Evolutionary conservation across 2,113 vertebrate species (phyloP), one percentile per base, ranked within the genome.

Genomic region (Ceratotherium simum): DNA sequence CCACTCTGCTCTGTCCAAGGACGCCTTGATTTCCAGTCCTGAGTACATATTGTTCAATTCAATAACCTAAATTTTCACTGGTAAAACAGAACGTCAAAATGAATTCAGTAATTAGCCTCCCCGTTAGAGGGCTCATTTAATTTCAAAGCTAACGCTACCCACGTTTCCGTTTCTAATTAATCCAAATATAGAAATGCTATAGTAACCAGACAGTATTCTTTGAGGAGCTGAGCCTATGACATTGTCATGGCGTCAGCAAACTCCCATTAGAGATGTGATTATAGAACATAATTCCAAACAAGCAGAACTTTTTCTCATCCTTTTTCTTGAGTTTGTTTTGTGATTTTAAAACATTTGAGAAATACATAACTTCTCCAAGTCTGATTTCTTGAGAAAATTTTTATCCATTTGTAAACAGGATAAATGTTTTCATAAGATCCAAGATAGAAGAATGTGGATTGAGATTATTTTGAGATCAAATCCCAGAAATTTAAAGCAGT

Each of bases 131-230:
- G 87, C 96, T 97, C 98, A 90, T 98, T 98, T 98, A 98, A 98
- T 99, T 99, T 98, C 98, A 98, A 98, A 98, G 97, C 97, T 98
- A 99, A 98, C 98, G 98, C 97, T 98, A 98, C 96, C 85, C 98
- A 98, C 91, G 88, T 98, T 99, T 99, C 98, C 97, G 82, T 98
- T 99, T 98, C 98, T 98, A 98, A 98, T 99, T 99, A 99, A 98
- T 98, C 97, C 97, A 98, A 98, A 98, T 98, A 97, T 80, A 98
- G 98, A 98, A 98, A 98, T 98, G 97, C 96, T 98, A 97, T 97
- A 98, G 98, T 99, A 98, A 98, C 98, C 0, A 95, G 98, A 98
- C 98, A 98, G 81, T 0, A 0, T 99, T 98, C 98, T 98, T 98
- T 96, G 95, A 98, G 97, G 94, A 98, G 95, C 97, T 98, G 95